Conservation (phyloP, 2,797 vertebrate species). For the Coregonus ussuriensis region DNA sequence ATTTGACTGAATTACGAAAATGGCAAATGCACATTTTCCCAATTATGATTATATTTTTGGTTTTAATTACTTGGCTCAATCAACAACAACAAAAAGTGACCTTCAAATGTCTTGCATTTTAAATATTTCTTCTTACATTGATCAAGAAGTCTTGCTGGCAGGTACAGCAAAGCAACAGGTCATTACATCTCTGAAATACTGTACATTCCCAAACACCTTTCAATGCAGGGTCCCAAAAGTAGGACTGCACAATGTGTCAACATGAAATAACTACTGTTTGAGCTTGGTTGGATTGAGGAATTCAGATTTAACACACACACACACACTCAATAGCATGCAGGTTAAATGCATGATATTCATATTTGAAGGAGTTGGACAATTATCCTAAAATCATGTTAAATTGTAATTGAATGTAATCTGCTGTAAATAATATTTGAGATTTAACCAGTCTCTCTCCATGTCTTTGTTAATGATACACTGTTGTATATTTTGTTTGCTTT, state of each 20-base stretch:
- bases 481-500: constrained; percentile 34
- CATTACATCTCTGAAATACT: neutral
- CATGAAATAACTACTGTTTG: neutral
- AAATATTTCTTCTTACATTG: neutral
- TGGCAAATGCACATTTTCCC: constrained; percentile 15
- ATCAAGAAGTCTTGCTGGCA: constrained; percentile 30
- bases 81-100: constrained; percentile 19
- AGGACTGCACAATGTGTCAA: constrained; percentile 1
- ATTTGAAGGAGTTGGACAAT: constrained; percentile 4
- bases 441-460: neutral
- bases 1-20: neutral
- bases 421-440: constrained; percentile 15
- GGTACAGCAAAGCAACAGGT: constrained; percentile 22
- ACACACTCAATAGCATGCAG: neutral
- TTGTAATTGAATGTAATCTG: neutral
- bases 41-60: neutral
- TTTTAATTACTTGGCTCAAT: neutral
- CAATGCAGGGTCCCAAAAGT: neutral
- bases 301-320: neutral
- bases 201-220: neutral
- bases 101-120: constrained; percentile 14
- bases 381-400: neutral
- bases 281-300: neutral
- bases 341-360: neutral
- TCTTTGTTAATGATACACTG: constrained; percentile 3